Evolutionary conservation across 1,140 invertebrate genomes (phyloP).

Genomic region (Manduca sexta): DNA sequence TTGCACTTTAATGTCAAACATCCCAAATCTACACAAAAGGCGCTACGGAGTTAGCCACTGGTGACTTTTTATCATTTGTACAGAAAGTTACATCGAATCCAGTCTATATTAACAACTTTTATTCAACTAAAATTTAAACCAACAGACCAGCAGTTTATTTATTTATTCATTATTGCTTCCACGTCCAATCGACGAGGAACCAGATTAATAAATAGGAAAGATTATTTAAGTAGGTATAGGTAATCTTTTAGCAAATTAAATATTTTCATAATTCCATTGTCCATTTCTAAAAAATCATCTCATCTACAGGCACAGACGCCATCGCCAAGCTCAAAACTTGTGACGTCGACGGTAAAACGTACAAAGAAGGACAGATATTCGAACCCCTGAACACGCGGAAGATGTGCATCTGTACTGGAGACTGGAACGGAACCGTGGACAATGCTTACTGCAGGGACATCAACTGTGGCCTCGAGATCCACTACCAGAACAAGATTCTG

Average conservation of each 20-base stretch:
- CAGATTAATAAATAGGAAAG: too few relatives aligned
- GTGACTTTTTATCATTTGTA: too few relatives aligned
- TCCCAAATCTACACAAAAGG: not conserved
- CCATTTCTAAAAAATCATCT: conserved; percentile 1
- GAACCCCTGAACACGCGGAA: conserved; percentile 65
- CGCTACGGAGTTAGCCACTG: too few relatives aligned
- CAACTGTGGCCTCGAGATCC: conserved; percentile 70
- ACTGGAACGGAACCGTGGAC: conserved; percentile 54
- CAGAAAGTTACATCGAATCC: too few relatives aligned
- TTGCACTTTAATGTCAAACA: not conserved
- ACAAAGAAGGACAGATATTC: conserved; percentile 67
- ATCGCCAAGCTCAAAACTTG: conserved; percentile 60
- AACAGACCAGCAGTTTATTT: too few relatives aligned
- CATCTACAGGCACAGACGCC: conserved; percentile 48
- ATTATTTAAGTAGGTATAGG: too few relatives aligned
- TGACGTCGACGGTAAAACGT: conserved; percentile 60
- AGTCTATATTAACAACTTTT: not conserved
- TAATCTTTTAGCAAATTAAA: not conserved
- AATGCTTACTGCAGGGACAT: conserved; percentile 62
- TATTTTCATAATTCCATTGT: not conserved
- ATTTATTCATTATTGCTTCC: too few relatives aligned
- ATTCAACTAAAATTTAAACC: not conserved
- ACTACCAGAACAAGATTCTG: conserved; percentile 54
- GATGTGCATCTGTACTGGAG: conserved; percentile 63
- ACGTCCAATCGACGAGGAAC: too few relatives aligned